Base-by-base conservation (phyloP, 2,888 invertebrate genomes). In the Yponomeuta evonymella region DNA sequence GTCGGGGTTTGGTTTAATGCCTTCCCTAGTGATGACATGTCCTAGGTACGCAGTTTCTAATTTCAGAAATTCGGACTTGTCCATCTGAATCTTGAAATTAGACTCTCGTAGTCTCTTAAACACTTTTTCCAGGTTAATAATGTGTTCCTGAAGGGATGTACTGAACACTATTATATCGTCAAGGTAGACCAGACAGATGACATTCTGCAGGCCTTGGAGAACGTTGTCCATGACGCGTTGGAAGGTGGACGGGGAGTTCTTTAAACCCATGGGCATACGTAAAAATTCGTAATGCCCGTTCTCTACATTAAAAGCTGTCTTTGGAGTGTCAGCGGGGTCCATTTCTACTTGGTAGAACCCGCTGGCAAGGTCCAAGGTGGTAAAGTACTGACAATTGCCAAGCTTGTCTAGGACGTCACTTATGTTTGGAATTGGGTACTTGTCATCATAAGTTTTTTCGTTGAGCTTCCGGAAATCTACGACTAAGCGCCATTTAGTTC, bases 381-480 rank as follows among this genome's bases (percentile, higher is more conserved):
- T 69, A 69, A 69, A 51, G 29, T 69, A 69, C 9, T 69, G 69
- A 29, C 58, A 69, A 36, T 43, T 67, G 11, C 67, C 67, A 11
- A 67, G 23, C 29, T 67, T 67, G 48, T 67, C 67, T 33, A 69
- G 15, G 29, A 69, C 69, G n/a, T 69, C 69, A 12, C 23, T 43
- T 11, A 67, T 67, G 29, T 67, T 67, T 11, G 67, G 67, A 11
- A 67, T 67, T 15, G 36, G 58, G 15, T 58, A 12, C 30, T 43
- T 70, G 36, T 63, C 64, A 11, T 70, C 70, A 12, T 64, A 15
- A 8, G 70, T 70, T 15, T 70, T 70, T n/a, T 70, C 70, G 23
- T 70, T 70, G 6, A 70, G 12, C 30, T 70, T 70, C 4, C 70
- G 48, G 51, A 70, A 70, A 29, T 70, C 70, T 23, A 70, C 70